Conservation (phyloP, 2,888 invertebrate species). For the Prosopocoilus inquinatus region DNA sequence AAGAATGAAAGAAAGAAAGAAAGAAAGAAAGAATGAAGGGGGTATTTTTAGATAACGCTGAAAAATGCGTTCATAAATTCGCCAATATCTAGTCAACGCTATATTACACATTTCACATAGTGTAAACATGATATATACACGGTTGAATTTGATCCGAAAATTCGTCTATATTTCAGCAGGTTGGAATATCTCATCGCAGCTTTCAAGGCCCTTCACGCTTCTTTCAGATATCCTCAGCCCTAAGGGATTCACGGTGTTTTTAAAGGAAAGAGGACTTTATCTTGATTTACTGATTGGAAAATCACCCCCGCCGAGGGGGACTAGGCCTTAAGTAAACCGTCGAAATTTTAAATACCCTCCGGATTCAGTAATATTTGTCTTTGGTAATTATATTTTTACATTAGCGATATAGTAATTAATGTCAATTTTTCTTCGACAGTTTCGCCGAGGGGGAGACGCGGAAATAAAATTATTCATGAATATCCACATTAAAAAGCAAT, state of each 20-base stretch:
- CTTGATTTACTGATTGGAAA: conserved; percentile 45
- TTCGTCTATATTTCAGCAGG: conserved; percentile 35
- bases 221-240: conserved; percentile 29
- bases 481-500: not conserved
- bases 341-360: conserved; percentile 24
- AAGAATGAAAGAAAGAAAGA: not conserved
- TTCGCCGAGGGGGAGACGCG: not conserved
- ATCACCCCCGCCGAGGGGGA: conserved; percentile 29
- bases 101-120: conserved; percentile 35
- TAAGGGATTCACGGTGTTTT: conserved; percentile 38
- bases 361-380: conserved; percentile 11
- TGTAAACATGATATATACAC: conserved; percentile 38
- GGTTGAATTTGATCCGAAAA: conserved; percentile 35
- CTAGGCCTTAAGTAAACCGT: conserved; percentile 27
- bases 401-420: conserved; percentile 7
- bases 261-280: conserved; percentile 40
- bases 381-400: conserved; percentile 11
- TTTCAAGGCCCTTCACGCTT: conserved; percentile 30
- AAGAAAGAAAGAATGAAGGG: conserved; percentile 6
- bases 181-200: conserved; percentile 31
- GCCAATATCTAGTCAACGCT: conserved; percentile 30
- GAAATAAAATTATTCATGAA: conserved; percentile 3
- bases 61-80: conserved; percentile 34
- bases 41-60: conserved; percentile 26
- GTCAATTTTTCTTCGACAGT: not conserved